Conservation (phyloP, 2,113 vertebrate genomes). For the Probosciger aterrimus region DNA sequence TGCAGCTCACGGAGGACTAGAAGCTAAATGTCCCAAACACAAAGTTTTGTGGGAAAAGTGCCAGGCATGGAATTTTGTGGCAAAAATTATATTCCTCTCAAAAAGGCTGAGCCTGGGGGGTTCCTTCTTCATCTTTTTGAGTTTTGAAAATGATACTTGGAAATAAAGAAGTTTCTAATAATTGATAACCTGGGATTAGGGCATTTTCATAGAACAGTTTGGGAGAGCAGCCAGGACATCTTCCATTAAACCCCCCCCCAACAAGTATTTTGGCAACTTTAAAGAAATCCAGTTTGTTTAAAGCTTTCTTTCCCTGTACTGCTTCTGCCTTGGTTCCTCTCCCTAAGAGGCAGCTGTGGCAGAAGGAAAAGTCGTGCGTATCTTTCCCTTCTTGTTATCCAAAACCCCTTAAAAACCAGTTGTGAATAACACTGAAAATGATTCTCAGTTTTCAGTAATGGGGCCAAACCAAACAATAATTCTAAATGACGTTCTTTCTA, state of each 20-base stretch:
- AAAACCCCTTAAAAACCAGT: neutral
- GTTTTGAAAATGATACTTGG: neutral
- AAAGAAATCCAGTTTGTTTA: neutral
- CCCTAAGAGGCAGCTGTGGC: neutral
- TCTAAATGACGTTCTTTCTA: neutral
- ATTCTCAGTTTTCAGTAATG: neutral
- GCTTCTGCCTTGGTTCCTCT: neutral
- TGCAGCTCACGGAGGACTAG: neutral
- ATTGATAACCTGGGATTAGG: neutral
- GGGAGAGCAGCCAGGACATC: neutral
- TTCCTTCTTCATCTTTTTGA: neutral
- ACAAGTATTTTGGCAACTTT: neutral
- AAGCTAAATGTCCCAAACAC: neutral
- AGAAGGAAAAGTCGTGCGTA: neutral
- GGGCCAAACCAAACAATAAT: neutral
- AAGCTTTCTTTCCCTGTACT: neutral
- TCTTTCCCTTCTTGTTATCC: conserved; percentile 9
- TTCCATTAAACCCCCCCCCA: neutral
- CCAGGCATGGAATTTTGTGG: neutral
- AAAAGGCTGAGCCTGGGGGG: neutral
- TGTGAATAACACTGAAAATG: neutral
- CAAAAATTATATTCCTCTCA: neutral
- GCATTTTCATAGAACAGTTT: neutral
- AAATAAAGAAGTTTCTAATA: neutral
- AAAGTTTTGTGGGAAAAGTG: neutral